Evolutionary conservation across 2,113 vertebrate species (phyloP).

Genomic region (Colinus virginianus): DNA sequence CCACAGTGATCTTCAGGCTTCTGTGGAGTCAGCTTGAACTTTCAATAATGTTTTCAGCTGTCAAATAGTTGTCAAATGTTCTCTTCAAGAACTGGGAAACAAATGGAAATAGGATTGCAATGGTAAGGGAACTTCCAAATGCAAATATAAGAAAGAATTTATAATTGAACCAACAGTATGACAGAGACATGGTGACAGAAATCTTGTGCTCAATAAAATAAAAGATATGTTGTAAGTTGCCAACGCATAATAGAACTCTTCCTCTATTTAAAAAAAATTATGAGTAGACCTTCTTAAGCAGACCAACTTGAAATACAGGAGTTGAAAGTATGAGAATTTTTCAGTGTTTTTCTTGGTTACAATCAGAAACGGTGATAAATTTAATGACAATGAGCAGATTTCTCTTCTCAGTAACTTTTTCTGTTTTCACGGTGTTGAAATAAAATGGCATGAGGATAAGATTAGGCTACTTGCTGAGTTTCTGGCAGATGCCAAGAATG

Average conservation of each 20-base stretch:
- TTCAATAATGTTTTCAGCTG: not conserved
- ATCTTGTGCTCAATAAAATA: not conserved
- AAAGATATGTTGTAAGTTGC: not conserved
- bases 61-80: not conserved
- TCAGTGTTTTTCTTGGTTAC: not conserved
- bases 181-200: not conserved
- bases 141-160: not conserved
- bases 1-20: not conserved
- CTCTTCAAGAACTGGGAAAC: not conserved
- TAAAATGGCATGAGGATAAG: not conserved
- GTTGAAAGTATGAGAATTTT: not conserved
- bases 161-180: not conserved
- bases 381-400: not conserved
- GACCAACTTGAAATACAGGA: not conserved
- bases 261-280: not conserved
- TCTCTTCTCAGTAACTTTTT: not conserved
- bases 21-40: not conserved
- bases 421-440: conserved; percentile 15
- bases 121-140: not conserved
- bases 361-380: conserved; percentile 6
- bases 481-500: not conserved
- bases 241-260: not conserved
- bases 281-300: not conserved
- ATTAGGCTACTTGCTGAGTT: not conserved
- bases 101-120: not conserved